These are phyloP conservation scores for Chiroxiphia lanceolata DNA, from an alignment of 2,797 vertebrate species.

Conservation along the genomic window DNA sequence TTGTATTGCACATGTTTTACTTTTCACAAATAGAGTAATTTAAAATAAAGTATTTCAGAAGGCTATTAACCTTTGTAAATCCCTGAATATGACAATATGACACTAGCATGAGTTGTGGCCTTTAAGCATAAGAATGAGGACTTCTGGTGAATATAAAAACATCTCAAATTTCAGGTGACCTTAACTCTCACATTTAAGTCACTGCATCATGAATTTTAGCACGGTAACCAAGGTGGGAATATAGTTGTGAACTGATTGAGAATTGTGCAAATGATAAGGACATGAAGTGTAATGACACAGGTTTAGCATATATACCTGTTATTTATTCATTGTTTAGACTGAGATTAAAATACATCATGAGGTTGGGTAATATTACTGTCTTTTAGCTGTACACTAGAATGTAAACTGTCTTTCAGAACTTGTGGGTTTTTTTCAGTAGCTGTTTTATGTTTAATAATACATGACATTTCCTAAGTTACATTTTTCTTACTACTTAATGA, in stretches of 20 bases:
- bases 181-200: background rate
- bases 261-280: background rate
- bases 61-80: background rate
- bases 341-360: background rate
- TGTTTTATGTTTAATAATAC: background rate
- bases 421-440: background rate
- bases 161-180: background rate
- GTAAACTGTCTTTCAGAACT: background rate
- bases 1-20: background rate
- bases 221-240: background rate
- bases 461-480: background rate
- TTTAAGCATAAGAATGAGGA: background rate
- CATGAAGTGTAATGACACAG: background rate
- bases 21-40: background rate
- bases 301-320: background rate
- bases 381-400: background rate
- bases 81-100: background rate
- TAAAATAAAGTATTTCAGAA: background rate
- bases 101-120: background rate
- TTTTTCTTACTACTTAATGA: background rate
- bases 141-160: background rate
- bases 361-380: background rate
- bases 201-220: background rate
- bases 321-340: background rate
- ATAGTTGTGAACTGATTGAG: background rate